Conservation (phyloP, 2,797 vertebrate genomes). For the Thamnophis elegans region DNA sequence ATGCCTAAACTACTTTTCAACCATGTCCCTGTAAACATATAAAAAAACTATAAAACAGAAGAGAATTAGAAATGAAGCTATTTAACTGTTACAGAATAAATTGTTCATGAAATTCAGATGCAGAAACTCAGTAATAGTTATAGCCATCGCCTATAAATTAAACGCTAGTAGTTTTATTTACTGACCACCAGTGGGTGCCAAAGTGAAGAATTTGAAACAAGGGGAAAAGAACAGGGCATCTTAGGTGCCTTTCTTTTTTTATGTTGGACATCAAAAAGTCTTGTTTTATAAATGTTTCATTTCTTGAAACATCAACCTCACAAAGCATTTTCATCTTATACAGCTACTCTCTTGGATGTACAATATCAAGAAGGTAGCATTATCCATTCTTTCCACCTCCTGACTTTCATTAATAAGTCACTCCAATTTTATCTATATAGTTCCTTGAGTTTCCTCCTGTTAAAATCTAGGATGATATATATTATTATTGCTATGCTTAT, state of each 20-base stretch:
- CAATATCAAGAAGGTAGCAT: not conserved
- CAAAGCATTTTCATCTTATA: not conserved
- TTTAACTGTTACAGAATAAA: not conserved
- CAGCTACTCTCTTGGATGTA: not conserved
- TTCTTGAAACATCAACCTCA: not conserved
- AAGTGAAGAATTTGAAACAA: not conserved
- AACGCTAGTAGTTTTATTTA: not conserved
- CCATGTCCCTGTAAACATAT: slow-evolving; percentile 83
- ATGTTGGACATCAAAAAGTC: not conserved
- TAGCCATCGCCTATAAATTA: not conserved
- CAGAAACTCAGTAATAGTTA: accelerated
- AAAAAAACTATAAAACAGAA: not conserved
- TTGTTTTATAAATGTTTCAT: not conserved
- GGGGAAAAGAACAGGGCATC: not conserved
- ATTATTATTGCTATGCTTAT: not conserved
- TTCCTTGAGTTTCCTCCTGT: not conserved
- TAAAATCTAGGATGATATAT: not conserved
- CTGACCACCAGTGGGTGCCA: slow-evolving; percentile 8
- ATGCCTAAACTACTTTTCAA: slow-evolving; percentile 91
- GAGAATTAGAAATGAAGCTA: not conserved
- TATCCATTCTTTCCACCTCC: not conserved
- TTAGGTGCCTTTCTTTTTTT: not conserved
- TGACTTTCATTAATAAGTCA: not conserved
- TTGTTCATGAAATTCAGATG: not conserved
- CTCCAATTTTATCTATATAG: not conserved